Evolutionary conservation across 2,797 vertebrate species (phyloP).

Genomic region (Halcyon badia): DNA sequence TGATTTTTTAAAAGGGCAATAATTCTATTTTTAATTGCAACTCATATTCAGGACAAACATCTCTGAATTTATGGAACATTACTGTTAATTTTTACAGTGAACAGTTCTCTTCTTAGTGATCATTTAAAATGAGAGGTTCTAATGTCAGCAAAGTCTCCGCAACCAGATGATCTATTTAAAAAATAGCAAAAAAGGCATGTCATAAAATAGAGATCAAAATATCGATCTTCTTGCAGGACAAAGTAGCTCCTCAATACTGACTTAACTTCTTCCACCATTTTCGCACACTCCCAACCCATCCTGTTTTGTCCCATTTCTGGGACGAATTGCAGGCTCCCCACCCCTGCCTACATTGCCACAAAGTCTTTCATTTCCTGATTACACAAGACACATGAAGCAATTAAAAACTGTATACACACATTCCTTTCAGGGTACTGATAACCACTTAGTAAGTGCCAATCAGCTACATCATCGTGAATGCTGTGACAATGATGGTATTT

Average conservation of each 20-base stretch:
- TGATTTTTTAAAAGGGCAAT: neutral
- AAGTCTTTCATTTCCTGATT: slow-evolving; percentile 58
- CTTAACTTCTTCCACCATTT: neutral
- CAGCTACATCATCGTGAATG: neutral
- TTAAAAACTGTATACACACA: neutral
- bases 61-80: neutral
- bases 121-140: neutral
- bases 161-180: neutral
- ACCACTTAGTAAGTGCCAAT: neutral
- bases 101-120: neutral
- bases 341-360: neutral
- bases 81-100: neutral
- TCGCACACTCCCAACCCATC: neutral
- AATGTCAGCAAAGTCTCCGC: neutral
- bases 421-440: neutral
- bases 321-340: neutral
- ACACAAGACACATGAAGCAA: slow-evolving; percentile 51
- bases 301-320: neutral
- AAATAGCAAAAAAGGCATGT: fast-evolving
- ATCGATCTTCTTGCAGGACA: neutral
- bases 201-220: neutral
- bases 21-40: neutral
- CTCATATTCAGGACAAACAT: neutral
- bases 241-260: neutral
- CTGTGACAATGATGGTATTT: neutral